Percentiles rank a stretch among this genome's conserved stretches.
phyloP scores from a whole-genome alignment of 2,797 vertebrate species.

The Gobio occitaniae region DNA sequence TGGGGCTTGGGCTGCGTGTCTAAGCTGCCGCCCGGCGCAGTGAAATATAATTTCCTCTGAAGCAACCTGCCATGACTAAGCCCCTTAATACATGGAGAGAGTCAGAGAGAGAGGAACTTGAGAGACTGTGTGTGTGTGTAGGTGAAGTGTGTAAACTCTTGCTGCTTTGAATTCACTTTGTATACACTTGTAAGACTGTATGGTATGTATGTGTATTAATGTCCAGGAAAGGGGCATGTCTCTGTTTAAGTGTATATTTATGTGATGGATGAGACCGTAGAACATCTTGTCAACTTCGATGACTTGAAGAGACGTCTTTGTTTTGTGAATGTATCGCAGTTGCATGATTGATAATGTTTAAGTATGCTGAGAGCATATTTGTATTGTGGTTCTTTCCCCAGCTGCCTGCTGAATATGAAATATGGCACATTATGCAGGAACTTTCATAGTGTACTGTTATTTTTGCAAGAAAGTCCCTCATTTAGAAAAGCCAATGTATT shows the following conservation, averaged over 20 bases:
- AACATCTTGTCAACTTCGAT: not conserved
- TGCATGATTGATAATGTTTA: slow-evolving; percentile 32
- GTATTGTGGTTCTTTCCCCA: slow-evolving; percentile 6
- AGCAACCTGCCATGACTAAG: slow-evolving; percentile 56
- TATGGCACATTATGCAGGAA: slow-evolving; percentile 16
- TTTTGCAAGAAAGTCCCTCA: slow-evolving; percentile 4
- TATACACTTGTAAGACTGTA: not conserved
- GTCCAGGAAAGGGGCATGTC: not conserved
- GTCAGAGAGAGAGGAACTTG: slow-evolving; percentile 28
- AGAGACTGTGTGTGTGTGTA: slow-evolving; percentile 9
- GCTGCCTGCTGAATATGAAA: slow-evolving; percentile 12
- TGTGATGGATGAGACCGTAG: slow-evolving; percentile 3
- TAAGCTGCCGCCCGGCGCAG: slow-evolving; percentile 41
- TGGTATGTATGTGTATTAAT: slow-evolving; percentile 6
- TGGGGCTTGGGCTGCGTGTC: slow-evolving; percentile 45
- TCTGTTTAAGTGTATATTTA: slow-evolving; percentile 16
- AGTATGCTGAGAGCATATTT: slow-evolving; percentile 28
- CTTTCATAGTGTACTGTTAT: not conserved
- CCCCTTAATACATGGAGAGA: slow-evolving; percentile 44
- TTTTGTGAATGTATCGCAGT: not conserved
- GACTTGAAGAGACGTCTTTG: not conserved
- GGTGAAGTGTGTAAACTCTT: not conserved
- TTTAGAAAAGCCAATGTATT: slow-evolving; percentile 23
- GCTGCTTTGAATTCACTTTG: slow-evolving; percentile 3
- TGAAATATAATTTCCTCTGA: slow-evolving; percentile 65